Evolutionary conservation across 92 coral and sea anemone species (phyloP).

Genomic region (Phenganax stokvisi): DNA sequence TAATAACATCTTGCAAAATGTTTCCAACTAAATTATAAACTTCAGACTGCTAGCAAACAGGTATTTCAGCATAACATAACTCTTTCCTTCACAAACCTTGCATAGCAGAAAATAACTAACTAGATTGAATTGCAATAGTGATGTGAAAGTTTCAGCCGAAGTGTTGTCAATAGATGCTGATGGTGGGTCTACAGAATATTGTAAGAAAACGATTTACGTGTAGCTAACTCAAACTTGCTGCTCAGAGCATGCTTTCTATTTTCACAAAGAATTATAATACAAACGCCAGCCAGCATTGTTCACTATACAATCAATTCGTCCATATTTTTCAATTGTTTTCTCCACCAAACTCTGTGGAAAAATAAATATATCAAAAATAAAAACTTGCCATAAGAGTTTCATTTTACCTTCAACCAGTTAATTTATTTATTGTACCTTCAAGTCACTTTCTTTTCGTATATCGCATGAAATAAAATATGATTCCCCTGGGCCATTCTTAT

Average conservation of each 20-base stretch:
- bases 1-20: too few relatives aligned
- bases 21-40: too few relatives aligned
- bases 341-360: conserved; percentile 67
- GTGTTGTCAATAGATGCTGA: conserved; percentile 62
- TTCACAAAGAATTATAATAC: conserved; percentile 20
- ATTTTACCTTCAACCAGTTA: too few relatives aligned
- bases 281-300: conserved; percentile 99
- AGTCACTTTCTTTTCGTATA: conserved; percentile 76
- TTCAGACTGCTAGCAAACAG: not conserved
- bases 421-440: conserved; percentile 53
- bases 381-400: too few relatives aligned
- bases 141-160: conserved; percentile 63
- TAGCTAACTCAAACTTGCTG: not conserved
- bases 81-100: conserved; percentile 51
- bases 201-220: not conserved
- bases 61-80: not conserved
- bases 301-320: conserved; percentile 72
- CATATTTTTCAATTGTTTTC: conserved; percentile 81
- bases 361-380: not conserved
- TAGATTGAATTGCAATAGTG: conserved; percentile 64
- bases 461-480: conserved; percentile 68
- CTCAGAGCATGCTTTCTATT: not conserved
- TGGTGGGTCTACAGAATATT: conserved; percentile 65
- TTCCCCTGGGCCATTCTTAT: conserved; percentile 72
- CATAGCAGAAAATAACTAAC: conserved; percentile 77